Base-by-base conservation (phyloP, 2,113 vertebrate species). In the Notarius quadriscutis region DNA sequence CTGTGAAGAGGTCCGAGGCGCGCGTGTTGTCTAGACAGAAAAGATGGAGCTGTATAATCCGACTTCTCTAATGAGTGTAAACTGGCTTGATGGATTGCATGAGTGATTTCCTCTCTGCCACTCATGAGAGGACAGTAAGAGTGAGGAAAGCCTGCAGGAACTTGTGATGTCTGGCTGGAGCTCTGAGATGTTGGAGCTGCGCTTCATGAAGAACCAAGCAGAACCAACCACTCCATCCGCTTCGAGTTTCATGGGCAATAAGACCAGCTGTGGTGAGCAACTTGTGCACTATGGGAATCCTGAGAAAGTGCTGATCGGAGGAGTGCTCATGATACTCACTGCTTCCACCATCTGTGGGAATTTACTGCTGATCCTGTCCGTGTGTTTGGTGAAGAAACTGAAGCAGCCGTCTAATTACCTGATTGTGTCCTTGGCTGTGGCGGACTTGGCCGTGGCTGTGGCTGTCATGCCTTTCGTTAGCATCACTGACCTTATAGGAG, bases 381-480 rank as follows among this genome's bases (percentile, higher is more conserved):
- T 99, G 84, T 98, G 97, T 91, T 97, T 97, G 89, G 97, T 99
- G 25, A 98, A 99, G 93, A 99, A 99, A 94, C 96, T 99, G 78
- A 95, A 97, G 55, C 97, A 98, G 94, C 98, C 97, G 27, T 98
- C 97, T 90, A 99, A 99, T 95, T 98, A 98, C 91, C 95, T 98
- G 91, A 97, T 99, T 89, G 97, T 98, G 4, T 99, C 97, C 14
- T 95, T 99, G 90, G 97, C 98, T 22, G 90, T 98, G 92, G 98
- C 98, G 22, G 98, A 99, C 94, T 95, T 99, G 85, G 98, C 97
- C 7, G 96, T 99, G 92, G 98, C 98, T 25, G 91, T 30, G 30
- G 97, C 97, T 60, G 98, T 99, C 88, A 98, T 99, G 97, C 98
- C 98, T 82, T 99, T 98, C 83, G 98, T 99, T 89, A 98, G 97